phyloP scores from a whole-genome alignment of 2,113 vertebrate genomes.

The Amazona guildingii region DNA sequence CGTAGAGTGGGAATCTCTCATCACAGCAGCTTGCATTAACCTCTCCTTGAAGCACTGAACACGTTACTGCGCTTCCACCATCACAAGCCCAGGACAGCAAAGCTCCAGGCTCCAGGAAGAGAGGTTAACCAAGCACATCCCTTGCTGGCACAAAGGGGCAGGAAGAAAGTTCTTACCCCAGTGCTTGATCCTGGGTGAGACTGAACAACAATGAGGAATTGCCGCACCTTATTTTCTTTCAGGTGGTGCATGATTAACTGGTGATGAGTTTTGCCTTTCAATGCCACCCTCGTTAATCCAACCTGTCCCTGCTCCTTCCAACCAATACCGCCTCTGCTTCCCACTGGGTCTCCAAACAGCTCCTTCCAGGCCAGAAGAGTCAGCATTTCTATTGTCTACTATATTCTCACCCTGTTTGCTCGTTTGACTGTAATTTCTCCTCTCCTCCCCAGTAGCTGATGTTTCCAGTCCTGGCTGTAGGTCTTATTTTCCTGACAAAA shows the following conservation, averaged over 20 bases:
- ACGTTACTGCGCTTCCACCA: neutral
- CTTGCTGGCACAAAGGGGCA: neutral
- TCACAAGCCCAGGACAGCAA: neutral
- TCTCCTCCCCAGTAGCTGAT: neutral
- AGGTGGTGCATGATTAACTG: neutral
- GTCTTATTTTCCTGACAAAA: neutral
- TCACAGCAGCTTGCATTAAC: fast-evolving
- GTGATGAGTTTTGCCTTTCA: neutral
- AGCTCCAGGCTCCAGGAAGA: neutral
- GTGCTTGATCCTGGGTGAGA: neutral
- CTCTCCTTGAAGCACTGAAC: neutral
- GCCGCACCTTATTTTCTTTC: neutral
- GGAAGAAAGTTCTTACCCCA: neutral
- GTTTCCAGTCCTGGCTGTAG: neutral
- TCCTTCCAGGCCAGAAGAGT: neutral
- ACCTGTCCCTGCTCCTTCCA: neutral
- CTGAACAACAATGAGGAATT: neutral
- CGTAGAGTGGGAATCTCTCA: neutral
- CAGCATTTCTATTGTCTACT: neutral
- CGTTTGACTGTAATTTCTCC: neutral
- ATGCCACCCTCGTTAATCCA: neutral
- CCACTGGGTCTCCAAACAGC: neutral
- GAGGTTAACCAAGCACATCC: neutral
- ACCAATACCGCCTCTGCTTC: neutral
- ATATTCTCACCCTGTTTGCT: neutral